A percentile compares a stretch with the other conserved stretches of the same genome.
These are phyloP conservation scores for Tapirus indicus DNA, from an alignment of 2,797 vertebrate species.

Conservation along the genomic window DNA sequence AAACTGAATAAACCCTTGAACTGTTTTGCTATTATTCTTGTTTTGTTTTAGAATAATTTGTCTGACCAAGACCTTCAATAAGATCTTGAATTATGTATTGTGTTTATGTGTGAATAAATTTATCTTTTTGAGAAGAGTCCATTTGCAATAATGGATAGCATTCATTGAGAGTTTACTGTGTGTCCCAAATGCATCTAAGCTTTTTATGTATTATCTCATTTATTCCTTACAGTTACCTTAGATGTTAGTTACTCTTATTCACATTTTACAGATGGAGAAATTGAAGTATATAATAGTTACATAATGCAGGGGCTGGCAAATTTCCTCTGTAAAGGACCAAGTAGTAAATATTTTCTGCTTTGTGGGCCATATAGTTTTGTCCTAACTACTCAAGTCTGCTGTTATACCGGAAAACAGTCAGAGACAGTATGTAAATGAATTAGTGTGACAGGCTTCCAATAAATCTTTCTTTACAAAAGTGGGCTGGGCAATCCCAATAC, in stretches of 20 bases:
- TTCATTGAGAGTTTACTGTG: neutral
- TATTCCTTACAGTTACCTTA: neutral
- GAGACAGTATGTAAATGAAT: neutral
- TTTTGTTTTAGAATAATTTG: conserved; percentile 1
- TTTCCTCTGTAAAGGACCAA: neutral
- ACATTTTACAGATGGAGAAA: neutral
- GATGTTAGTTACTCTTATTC: neutral
- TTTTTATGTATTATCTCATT: neutral
- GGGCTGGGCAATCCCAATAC: neutral
- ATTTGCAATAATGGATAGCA: neutral
- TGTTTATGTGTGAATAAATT: neutral
- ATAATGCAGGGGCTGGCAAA: neutral
- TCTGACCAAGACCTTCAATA: neutral
- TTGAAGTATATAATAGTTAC: neutral
- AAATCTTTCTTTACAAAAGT: conserved; percentile 29
- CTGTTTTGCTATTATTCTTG: neutral
- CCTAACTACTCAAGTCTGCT: neutral
- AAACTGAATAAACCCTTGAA: neutral
- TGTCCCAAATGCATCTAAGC: neutral
- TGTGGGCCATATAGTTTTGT: neutral
- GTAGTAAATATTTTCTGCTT: neutral
- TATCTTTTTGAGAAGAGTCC: neutral
- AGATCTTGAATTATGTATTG: neutral
- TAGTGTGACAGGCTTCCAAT: neutral
- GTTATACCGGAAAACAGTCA: conserved; percentile 13